Base-by-base conservation (phyloP, 2,113 vertebrate species). In the Hypomesus transpacificus region DNA sequence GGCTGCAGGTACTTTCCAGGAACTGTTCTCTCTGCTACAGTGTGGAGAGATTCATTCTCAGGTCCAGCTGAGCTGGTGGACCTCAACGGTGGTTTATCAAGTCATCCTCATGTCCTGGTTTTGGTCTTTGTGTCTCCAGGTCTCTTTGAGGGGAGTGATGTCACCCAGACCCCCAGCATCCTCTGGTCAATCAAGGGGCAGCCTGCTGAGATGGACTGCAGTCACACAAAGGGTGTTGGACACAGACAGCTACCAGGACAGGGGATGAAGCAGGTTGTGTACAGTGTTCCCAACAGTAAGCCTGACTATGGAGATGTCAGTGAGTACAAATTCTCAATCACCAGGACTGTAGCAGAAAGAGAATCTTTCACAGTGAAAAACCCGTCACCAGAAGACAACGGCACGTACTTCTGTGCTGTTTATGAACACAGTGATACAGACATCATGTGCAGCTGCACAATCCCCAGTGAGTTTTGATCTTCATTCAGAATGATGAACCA, bases 331-430 rank as follows among this genome's bases (percentile, higher is more conserved):
- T 77, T 72, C 22, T 69, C 51, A 31, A 60, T 46, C 14, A 16
- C 7, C 9, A 77, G 79, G 64, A 21, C 66, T 50, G 18, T 53
- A 20, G 28, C 67, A 21, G 46, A 66, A n/a, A 61, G 22, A 3
- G 78, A 80, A 24, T 60, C 57, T 50, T 76, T 84, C 13, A 84
- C 74, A 20, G 75, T 86, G 31, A 75, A 75, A 4, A 58, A 69
- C 6, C 28, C 77, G 68, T 68, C 67, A 57, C 51, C 73, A 62
- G 52, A 24, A 2, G 82, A 84, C 76, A 81, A 50, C 14, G 80
- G 57, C 21, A 18, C 74, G 22, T 86, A 84, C 66, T 83, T 81
- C 66, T 86, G 85, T 56, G 77, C 81, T 53, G 75, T 75, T 6
- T 74, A 78, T 26, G 0, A 82, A 70, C 76, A 84, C 84, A 80